Percentiles rank a stretch among this genome's conserved stretches.
Evolutionary conservation across 2,888 invertebrate genomes (phyloP).

Genomic region (Ormyrus thymus): DNA sequence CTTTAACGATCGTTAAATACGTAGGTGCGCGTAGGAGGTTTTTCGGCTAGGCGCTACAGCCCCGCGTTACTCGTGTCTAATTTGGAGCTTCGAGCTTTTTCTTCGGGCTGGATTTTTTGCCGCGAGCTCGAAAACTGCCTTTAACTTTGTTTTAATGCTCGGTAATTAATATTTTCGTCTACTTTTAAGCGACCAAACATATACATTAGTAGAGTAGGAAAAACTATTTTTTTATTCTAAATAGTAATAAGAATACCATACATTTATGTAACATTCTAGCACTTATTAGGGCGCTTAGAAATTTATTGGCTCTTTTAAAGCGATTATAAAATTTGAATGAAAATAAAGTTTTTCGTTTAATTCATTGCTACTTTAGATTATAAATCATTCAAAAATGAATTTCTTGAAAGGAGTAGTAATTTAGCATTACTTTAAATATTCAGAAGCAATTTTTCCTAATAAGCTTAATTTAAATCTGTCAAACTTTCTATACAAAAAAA

Average conservation of each 20-base stretch:
- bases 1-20: conserved; percentile 8
- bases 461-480: background rate
- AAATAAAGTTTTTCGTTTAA: no score
- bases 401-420: background rate
- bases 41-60: background rate
- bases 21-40: background rate
- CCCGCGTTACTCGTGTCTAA: background rate
- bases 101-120: background rate
- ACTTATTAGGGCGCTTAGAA: no score
- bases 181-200: no score
- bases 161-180: background rate
- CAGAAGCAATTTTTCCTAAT: background rate
- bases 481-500: background rate
- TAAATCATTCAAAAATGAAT: no score
- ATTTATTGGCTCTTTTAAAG: no score
- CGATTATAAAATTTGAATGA: no score
- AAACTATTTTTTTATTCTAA: no score
- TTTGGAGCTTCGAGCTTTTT: conserved; percentile 23
- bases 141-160: background rate
- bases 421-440: background rate
- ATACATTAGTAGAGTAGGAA: no score
- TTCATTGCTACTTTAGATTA: no score
- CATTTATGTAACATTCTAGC: no score
- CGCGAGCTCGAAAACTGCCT: background rate
- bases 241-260: no score